Percentiles rank a stretch among this genome's conserved stretches.
These are phyloP conservation scores for Eupelmus urozonus DNA, from an alignment of 2,888 invertebrate genomes.

Conservation along the genomic window DNA sequence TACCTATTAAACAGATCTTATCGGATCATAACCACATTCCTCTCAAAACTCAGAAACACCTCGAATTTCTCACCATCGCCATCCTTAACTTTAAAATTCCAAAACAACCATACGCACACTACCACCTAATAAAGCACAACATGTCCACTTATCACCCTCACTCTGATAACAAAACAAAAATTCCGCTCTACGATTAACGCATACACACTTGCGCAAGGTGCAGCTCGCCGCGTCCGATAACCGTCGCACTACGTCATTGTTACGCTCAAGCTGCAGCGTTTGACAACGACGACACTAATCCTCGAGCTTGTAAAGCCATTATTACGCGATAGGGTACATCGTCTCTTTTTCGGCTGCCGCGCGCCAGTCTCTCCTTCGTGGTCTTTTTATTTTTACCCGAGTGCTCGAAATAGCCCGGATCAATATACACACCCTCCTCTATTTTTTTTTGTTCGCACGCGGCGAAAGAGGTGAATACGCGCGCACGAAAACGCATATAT, in stretches of 20 bases:
- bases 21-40: too few relatives aligned
- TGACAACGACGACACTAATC: slow-evolving; percentile 20
- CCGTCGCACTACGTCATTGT: background rate
- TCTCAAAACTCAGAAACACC: too few relatives aligned
- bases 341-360: background rate
- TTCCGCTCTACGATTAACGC: background rate
- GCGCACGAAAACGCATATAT: background rate
- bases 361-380: too few relatives aligned
- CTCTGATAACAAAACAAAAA: too few relatives aligned
- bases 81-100: too few relatives aligned
- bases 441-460: background rate
- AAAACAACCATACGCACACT: too few relatives aligned
- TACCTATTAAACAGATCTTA: too few relatives aligned
- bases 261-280: too few relatives aligned
- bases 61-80: too few relatives aligned
- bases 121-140: too few relatives aligned
- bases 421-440: background rate
- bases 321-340: background rate
- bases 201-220: background rate
- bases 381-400: slow-evolving; percentile 17
- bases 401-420: slow-evolving; percentile 4
- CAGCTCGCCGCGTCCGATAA: background rate
- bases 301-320: slow-evolving; percentile 25
- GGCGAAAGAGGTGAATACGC: background rate
- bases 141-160: too few relatives aligned